These are phyloP conservation scores for Drosophila tripunctata DNA, from an alignment of 2,888 invertebrate species.

Conservation along the genomic window DNA sequence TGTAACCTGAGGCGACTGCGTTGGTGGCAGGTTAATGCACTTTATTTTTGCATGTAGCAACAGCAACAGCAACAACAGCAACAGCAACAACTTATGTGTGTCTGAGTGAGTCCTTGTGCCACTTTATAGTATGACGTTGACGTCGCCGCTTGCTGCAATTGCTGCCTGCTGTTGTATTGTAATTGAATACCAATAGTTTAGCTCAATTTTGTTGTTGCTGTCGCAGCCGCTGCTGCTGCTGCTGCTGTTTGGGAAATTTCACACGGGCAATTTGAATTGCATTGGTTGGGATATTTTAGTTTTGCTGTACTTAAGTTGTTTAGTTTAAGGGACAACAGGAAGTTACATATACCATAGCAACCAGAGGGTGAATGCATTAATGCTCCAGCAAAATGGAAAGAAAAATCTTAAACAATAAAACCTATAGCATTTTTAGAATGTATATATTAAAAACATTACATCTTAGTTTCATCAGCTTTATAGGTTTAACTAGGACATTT, in stretches of 20 bases:
- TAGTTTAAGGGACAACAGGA: neutral
- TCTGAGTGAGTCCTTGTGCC: constrained; percentile 71
- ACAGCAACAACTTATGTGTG: constrained; percentile 5
- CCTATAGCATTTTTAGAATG: no score
- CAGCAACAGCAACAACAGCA: constrained; percentile 10
- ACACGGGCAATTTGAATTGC: neutral
- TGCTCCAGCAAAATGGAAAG: no score
- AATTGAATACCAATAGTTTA: constrained; percentile 44
- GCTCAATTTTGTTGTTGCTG: constrained; percentile 19
- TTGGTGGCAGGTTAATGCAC: constrained; percentile 72
- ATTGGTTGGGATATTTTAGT: neutral
- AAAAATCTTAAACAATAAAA: no score
- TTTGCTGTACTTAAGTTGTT: neutral
- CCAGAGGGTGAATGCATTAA: neutral
- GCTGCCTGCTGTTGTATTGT: constrained; percentile 9
- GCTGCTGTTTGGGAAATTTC: constrained; percentile 14
- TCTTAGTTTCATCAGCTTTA: no score
- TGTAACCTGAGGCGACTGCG: constrained; percentile 63
- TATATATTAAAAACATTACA: no score
- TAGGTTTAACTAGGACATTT: no score
- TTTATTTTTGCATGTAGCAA: constrained; percentile 50
- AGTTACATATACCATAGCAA: constrained; percentile 17
- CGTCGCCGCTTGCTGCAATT: constrained; percentile 14
- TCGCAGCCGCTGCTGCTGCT: neutral
- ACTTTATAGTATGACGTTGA: constrained; percentile 54